Conservation (phyloP, 2,797 vertebrate species). For the Enteromius unitaeniatus region DNA sequence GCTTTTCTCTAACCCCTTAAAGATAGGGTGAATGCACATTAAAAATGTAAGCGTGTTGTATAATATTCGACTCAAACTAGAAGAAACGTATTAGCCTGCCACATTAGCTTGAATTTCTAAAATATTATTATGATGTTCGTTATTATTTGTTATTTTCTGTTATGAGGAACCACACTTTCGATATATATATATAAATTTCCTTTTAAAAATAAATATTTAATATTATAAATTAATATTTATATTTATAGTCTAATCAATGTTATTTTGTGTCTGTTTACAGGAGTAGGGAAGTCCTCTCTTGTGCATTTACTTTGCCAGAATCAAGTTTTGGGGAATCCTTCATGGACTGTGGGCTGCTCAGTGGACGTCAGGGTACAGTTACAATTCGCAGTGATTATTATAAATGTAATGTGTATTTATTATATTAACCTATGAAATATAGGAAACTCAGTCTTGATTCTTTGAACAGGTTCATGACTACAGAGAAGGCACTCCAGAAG, state of each 20-base stretch:
- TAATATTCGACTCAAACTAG: background rate
- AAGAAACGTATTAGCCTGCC: background rate
- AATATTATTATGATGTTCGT: background rate
- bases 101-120: background rate
- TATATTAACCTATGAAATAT: background rate
- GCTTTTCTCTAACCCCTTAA: background rate
- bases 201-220: background rate
- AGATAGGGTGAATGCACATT: background rate
- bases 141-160: background rate
- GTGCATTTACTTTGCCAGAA: constrained; percentile 96
- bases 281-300: constrained; percentile 95
- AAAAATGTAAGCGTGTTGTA: background rate
- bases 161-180: background rate
- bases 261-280: constrained; percentile 70
- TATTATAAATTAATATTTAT: no score
- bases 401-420: background rate
- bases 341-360: constrained; percentile 98
- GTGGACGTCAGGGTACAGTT: constrained; percentile 91
- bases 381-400: background rate
- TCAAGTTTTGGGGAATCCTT: constrained; percentile 95
- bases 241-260: background rate
- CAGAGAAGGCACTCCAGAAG: constrained; percentile 96
- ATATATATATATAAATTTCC: no score
- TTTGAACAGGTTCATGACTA: constrained; percentile 91
- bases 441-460: background rate